These are phyloP conservation scores for Sardinella longiceps DNA, from an alignment of 2,797 vertebrate genomes.

Conservation along the genomic window DNA sequence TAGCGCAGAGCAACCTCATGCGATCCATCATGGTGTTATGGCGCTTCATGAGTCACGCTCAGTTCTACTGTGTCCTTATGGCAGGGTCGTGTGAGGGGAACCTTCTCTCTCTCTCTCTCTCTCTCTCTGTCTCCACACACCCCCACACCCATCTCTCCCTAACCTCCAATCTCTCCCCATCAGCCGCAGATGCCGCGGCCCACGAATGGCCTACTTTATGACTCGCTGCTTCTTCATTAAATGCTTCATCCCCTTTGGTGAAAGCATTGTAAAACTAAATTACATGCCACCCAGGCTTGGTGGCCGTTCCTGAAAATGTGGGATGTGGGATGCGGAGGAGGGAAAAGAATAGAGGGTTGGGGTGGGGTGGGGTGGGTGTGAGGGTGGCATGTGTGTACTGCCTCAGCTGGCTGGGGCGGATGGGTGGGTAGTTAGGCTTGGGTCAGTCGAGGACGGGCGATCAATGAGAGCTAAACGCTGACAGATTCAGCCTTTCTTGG, in stretches of 20 bases:
- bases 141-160: neutral
- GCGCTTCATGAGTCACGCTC: neutral
- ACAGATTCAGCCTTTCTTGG: neutral
- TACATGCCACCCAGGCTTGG: constrained; percentile 37
- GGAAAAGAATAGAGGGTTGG: neutral
- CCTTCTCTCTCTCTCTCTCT: neutral
- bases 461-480: constrained; percentile 20
- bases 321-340: neutral
- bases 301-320: constrained; percentile 25
- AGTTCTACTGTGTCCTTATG: neutral
- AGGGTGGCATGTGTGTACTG: neutral
- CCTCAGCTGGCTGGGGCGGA: neutral
- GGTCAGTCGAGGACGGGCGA: constrained; percentile 31
- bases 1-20: neutral
- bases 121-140: neutral
- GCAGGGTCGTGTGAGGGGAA: neutral
- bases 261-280: constrained; percentile 33
- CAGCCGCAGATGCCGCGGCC: constrained; percentile 7
- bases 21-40: neutral
- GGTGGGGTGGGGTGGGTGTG: neutral
- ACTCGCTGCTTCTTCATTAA: constrained; percentile 54
- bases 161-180: constrained; percentile 25
- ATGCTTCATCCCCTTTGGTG: constrained; percentile 40
- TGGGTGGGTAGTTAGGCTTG: neutral
- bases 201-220: constrained; percentile 44